A percentile compares a stretch with the other conserved stretches of the same genome.
Conservation (phyloP, 2,113 vertebrate species). For the Corythaixoides concolor region DNA sequence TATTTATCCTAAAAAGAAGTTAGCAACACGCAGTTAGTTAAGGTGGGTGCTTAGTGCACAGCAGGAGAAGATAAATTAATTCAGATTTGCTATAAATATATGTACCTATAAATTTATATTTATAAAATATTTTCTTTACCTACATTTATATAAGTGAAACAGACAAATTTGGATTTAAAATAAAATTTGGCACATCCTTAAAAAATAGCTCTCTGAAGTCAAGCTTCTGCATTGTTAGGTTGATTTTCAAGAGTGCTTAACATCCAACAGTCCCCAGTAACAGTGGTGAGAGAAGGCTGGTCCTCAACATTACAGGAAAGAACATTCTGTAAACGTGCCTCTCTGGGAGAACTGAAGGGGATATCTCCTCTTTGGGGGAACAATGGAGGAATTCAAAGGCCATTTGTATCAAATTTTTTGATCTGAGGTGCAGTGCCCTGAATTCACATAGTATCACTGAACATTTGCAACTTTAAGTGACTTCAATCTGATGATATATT, state of each 20-base stretch:
- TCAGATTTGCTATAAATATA: no score
- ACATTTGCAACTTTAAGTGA: not conserved
- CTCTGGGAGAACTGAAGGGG: not conserved
- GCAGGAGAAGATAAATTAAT: no score
- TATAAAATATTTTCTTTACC: not conserved
- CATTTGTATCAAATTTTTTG: not conserved
- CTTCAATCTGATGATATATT: not conserved
- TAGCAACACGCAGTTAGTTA: no score
- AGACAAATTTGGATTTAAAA: not conserved
- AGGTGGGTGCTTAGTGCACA: no score
- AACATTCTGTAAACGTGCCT: not conserved
- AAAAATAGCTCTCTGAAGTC: not conserved
- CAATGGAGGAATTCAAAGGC: not conserved
- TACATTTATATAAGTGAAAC: not conserved
- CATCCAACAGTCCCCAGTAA: not conserved
- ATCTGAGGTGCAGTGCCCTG: not conserved
- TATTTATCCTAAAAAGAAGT: no score
- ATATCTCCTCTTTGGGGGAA: not conserved
- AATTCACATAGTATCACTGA: not conserved
- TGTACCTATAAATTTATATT: no score
- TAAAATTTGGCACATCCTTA: not conserved
- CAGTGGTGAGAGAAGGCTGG: not conserved
- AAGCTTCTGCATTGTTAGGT: not conserved
- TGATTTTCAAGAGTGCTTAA: not conserved
- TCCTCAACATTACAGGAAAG: not conserved